Evolutionary conservation across 23 tunicate genomes (phyloP).

Genomic region (Styela clava): DNA sequence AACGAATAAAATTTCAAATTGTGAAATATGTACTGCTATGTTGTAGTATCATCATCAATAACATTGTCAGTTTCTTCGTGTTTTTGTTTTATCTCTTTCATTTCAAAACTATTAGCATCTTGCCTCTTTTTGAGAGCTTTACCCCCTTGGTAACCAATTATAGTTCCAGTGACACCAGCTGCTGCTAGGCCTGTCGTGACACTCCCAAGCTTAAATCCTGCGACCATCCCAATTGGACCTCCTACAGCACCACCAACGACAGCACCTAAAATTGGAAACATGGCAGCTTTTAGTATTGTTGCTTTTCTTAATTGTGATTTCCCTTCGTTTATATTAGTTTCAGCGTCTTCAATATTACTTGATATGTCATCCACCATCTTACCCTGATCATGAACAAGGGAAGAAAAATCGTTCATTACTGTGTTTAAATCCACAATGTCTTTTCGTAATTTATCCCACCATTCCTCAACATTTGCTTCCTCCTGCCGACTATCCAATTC

Average conservation of each 20-base stretch:
- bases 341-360: conserved; percentile 52
- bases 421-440: conserved; percentile 39
- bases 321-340: conserved; percentile 39
- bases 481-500: background rate
- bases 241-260: conserved; percentile 81
- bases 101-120: conserved; percentile 20
- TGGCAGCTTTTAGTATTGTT: conserved; percentile 57
- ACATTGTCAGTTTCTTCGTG: background rate
- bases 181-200: conserved; percentile 49
- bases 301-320: conserved; percentile 46
- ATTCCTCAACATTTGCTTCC: background rate
- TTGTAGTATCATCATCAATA: too few relatives aligned
- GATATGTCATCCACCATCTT: conserved; percentile 47
- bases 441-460: conserved; percentile 21
- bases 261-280: conserved; percentile 86
- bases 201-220: conserved; percentile 71
- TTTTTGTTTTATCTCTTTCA: background rate
- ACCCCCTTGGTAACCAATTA: conserved; percentile 69
- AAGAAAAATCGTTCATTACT: conserved; percentile 37
- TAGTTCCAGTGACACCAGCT: conserved; percentile 86
- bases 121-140: conserved; percentile 19
- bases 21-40: too few relatives aligned
- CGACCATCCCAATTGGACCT: conserved; percentile 76
- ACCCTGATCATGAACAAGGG: conserved; percentile 54
- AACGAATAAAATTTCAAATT: too few relatives aligned